Evolutionary conservation across 2,888 invertebrate genomes (phyloP), one percentile per base, ranked within the genome.

Genomic region (Apotomis turbidana): DNA sequence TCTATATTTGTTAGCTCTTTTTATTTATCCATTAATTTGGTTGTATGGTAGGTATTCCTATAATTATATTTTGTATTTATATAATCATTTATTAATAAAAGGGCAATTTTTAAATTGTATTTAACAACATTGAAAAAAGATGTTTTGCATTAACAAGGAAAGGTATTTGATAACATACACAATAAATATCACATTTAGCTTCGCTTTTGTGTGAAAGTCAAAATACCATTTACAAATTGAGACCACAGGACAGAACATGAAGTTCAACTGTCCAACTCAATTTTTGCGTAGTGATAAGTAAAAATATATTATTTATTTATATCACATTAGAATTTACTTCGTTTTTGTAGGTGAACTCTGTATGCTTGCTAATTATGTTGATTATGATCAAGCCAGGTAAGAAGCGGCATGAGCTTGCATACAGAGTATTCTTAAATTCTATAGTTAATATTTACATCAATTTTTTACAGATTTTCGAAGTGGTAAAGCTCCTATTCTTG

Each of bases 401-500:
- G 36, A 5, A 13, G 49, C 13, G 13, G 13, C 41, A 44, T 41
- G 49, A 74, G 66, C 74, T 72, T 44, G 67, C 74, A 67, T 71
- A 73, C 63, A 58, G 60, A 70, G 70, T 73, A 69, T 73, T 68
- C 3, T 59, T 58, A 15, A n/a, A 57, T 15, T 71, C 44, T 75
- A 76, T 64, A 76, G 72, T 73, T 76, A 76, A 78, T 70, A 74
- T 71, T 74, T 27, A 10, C 38, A 44, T 62, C 49, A 36, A 46
- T 78, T 82, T 79, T 82, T 94, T 94, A 78, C 93, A 97, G 97
- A 97, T 94, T 97, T 97, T 92, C 95, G 97, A 86, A 95, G 95
- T 88, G 97, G 97, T 76, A 96, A 97, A 91, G 96, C 97, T 75
- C 97, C 97, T 70, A 98, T 98, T 88, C 94, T 98, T 81, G 97